These are phyloP conservation scores for Leptinotarsa haldemani DNA, from an alignment of 2,888 invertebrate species.

Conservation along the genomic window DNA sequence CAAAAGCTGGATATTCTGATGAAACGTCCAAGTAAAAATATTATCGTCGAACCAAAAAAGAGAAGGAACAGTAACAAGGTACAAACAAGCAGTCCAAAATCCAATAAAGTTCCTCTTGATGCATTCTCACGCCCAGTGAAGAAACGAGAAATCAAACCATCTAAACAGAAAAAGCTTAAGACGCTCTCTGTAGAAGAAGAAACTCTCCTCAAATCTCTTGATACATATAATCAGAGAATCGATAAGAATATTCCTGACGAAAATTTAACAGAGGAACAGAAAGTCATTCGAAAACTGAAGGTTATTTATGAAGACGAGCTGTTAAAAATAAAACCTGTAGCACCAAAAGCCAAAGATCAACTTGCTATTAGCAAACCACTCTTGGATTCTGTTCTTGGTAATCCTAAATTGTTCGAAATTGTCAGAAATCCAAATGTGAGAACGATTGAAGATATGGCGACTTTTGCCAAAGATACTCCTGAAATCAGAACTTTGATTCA, in stretches of 20 bases:
- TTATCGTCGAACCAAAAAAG: conserved; percentile 30
- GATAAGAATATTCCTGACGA: conserved; percentile 58
- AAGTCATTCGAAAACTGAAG: conserved; percentile 58
- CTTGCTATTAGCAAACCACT: conserved; percentile 62
- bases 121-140: conserved; percentile 34
- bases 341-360: conserved; percentile 58
- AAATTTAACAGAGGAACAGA: conserved; percentile 58
- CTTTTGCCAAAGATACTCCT: conserved; percentile 35
- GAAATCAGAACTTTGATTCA: conserved; percentile 29
- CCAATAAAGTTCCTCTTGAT: conserved; percentile 29
- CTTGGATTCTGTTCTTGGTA: conserved; percentile 58
- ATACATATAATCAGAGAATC: conserved; percentile 58
- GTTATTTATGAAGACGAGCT: conserved; percentile 55
- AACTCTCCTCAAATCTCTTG: conserved; percentile 53
- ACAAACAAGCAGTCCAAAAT: conserved; percentile 36
- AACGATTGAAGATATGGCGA: conserved; percentile 51
- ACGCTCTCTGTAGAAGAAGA: conserved; percentile 57
- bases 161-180: conserved; percentile 44
- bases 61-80: conserved; percentile 35
- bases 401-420: conserved; percentile 59
- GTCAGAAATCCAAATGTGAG: conserved; percentile 55
- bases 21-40: conserved; percentile 30
- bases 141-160: conserved; percentile 47
- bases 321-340: conserved; percentile 54
- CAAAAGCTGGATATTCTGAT: conserved; percentile 37